Base-by-base conservation (phyloP, 1,140 invertebrate species). In the Ladona fulva region DNA sequence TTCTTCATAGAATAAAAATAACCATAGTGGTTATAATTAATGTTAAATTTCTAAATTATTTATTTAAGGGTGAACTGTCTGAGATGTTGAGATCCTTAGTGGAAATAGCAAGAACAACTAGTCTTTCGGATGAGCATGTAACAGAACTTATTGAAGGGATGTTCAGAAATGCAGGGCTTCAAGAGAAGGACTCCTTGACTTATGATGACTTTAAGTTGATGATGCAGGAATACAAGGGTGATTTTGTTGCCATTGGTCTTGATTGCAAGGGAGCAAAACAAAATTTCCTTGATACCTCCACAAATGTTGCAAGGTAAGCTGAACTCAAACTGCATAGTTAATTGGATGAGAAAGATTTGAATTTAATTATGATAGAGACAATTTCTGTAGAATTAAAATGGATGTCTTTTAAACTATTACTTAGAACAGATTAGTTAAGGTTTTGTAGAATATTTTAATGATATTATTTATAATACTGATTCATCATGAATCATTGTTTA, bases 171-270 rank as follows among this genome's bases (percentile, higher is more conserved):
- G 94, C 96, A 8, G 98, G 97, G 16, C 86, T 99, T 0, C 91
- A 96, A 83, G 90, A 95, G 80, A 97, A 97, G 86, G 92, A 96
- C 78, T 93, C 93, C 80, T 87, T 99, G 12, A 97, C 94, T 0
- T 98, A 99, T 83, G 93, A 94, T 74, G 97, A 99, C 83, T 99
- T 99, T 81, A 96, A 97, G 83, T 84, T 94, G 1, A 95, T 98
- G 92, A 97, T 99, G 93, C 95, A 95, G 80, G 96, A 98, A 82
- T 97, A 98, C 85, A 97, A 97, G 86, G 95, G 94, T 10, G 95
- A 97, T 83, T 97, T 98, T 84, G 95, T 98, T 0, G 96, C 95
- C 0, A 97, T 99, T 78, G 96, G 95, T n/a, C 86, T 97, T 37
- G 96, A 97, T 83, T 98, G 94, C 83, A 99, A 97, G 88, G 97